Evolutionary conservation across 2,888 invertebrate species (phyloP).

Genomic region (Sarcophaga caerulescens): DNA sequence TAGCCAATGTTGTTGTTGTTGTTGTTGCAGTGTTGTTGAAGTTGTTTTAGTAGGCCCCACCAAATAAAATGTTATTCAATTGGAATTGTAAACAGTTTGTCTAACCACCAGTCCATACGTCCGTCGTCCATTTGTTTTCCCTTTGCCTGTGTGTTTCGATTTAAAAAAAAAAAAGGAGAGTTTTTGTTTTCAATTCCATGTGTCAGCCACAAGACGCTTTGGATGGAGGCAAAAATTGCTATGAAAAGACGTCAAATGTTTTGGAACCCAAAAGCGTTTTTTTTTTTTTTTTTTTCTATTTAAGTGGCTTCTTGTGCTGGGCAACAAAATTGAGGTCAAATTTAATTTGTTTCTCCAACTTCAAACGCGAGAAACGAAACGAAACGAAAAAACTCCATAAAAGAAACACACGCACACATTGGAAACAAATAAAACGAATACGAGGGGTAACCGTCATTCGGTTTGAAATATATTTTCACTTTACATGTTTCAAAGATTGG

Average conservation of each 20-base stretch:
- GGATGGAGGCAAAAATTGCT: neutral
- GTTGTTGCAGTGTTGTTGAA: too few relatives aligned
- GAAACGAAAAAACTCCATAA: neutral
- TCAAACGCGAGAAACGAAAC: constrained; percentile 5
- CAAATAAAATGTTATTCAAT: constrained; percentile 45
- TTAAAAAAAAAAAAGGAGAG: constrained; percentile 54
- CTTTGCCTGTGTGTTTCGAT: neutral
- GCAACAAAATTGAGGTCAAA: constrained; percentile 67
- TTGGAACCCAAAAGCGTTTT: constrained; percentile 48
- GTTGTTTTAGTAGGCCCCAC: constrained; percentile 20
- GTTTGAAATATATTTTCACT: neutral
- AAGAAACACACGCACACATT: neutral
- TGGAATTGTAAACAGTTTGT: constrained; percentile 39
- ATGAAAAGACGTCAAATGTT: neutral
- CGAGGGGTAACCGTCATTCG: neutral
- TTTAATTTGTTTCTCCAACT: constrained; percentile 63
- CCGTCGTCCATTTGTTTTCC: neutral
- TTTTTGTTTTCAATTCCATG: constrained; percentile 4
- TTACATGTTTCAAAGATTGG: too few relatives aligned
- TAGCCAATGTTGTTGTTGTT: neutral
- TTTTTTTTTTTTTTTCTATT: constrained; percentile 19
- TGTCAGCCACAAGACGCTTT: neutral
- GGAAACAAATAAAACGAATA: constrained; percentile 7
- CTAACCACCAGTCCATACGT: constrained; percentile 24
- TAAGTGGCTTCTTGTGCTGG: constrained; percentile 54